Evolutionary conservation across 37 sponge, comb jelly and placozoan genomes (phyloP).

Genomic region (Ephydatia muelleri): DNA sequence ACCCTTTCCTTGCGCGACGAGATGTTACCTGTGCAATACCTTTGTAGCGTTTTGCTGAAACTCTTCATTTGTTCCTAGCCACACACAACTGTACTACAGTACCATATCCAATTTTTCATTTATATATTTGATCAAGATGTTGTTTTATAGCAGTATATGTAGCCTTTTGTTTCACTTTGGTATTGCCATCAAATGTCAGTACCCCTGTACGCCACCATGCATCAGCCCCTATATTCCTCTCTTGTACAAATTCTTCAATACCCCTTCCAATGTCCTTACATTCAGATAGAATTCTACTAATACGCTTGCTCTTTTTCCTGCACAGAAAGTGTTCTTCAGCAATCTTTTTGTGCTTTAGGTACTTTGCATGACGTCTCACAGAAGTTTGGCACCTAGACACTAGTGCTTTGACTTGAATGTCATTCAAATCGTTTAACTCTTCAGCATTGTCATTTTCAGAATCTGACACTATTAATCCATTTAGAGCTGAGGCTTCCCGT

Average conservation of each 20-base stretch:
- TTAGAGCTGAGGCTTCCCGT: slow-evolving; percentile 12
- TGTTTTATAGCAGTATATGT: slow-evolving; percentile 18
- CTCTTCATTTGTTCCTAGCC: slow-evolving; percentile 23
- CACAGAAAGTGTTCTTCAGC: slow-evolving; percentile 2
- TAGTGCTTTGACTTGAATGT: too few relatives aligned
- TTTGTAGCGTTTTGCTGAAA: slow-evolving; percentile 3
- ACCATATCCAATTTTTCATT: slow-evolving; percentile 28
- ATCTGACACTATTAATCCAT: slow-evolving; percentile 32
- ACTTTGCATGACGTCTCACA: too few relatives aligned
- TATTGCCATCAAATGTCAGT: slow-evolving; percentile 44
- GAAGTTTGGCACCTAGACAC: too few relatives aligned
- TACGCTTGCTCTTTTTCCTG: slow-evolving; percentile 1
- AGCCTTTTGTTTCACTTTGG: slow-evolving; percentile 9
- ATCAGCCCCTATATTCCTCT: slow-evolving; percentile 32
- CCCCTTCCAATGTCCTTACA: slow-evolving; percentile 19
- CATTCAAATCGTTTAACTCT: too few relatives aligned
- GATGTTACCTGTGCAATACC: slow-evolving; percentile 31
- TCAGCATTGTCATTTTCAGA: slow-evolving; percentile 20
- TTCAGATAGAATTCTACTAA: slow-evolving; percentile 12
- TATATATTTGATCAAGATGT: slow-evolving; percentile 21
- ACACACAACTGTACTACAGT: slow-evolving; percentile 43
- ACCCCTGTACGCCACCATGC: slow-evolving; percentile 48
- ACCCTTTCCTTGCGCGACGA: slow-evolving; percentile 28
- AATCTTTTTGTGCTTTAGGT: too few relatives aligned
- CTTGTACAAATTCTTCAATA: slow-evolving; percentile 36